Base-by-base conservation (phyloP, 2,888 invertebrate genomes). In the Deilephila porcellus region DNA sequence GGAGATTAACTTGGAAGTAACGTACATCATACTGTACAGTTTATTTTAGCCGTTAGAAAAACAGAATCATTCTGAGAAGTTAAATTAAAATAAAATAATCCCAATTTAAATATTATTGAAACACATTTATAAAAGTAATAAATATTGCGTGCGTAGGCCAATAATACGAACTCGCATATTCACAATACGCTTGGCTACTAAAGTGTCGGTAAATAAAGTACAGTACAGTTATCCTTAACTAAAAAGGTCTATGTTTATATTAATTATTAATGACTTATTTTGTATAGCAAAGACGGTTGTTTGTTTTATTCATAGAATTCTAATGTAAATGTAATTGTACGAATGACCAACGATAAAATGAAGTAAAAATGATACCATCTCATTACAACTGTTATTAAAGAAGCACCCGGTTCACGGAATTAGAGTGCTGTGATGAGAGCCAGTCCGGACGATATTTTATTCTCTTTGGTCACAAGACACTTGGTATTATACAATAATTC, bases 401-500 rank as follows among this genome's bases (percentile, higher is more conserved):
- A 25, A 45, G 67, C 67, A 14, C 56, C n/a, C n/a, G 56, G n/a
- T 4, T 17, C 25, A 7, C 25, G 67, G 67, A 52, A 67, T 67
- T 67, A 14, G 17, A 52, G 37, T 37, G 17, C 64, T 11, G 4
- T 25, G 25, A 52, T 25, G 67, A 45, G 20, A 20, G 52, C 25
- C 45, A 25, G 25, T 52, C n/a, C 67, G 25, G 52, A 25, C 25
- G 45, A 67, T 67, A 52, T 45, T 67, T 52, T 52, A 67, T 67
- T 67, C 67, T 52, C 67, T 67, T 67, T 67, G 25, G 56, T 45
- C n/a, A 67, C 6, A 63, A 11, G 45, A 4, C 45, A 52, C 67
- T 45, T 67, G 64, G 45, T 45, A 6, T 45, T 25, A n/a, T 52
- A 25, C 25, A 67, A 25, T 52, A 14, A 67, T 67, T 52, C 14